Conservation (phyloP, 2,797 vertebrate genomes). For the Phoeniculus purpureus region DNA sequence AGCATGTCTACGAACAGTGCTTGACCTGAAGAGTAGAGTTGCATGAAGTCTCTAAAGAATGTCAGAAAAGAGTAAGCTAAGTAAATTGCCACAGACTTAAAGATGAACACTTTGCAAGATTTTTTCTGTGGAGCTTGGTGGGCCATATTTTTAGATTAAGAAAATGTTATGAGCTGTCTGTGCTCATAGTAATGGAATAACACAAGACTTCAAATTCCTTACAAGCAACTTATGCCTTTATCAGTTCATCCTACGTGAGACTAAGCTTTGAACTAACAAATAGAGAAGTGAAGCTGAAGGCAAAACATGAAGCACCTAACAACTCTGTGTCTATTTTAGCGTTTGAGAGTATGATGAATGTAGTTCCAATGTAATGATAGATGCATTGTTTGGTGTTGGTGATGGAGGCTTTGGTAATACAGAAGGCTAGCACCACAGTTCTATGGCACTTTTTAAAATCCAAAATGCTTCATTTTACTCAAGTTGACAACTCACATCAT, state of each 20-base stretch:
- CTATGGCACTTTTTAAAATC: neutral
- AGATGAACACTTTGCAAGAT: neutral
- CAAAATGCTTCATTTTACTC: neutral
- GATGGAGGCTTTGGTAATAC: neutral
- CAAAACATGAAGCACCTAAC: neutral
- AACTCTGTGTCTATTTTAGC: neutral
- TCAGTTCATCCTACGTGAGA: neutral
- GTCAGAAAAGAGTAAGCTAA: neutral
- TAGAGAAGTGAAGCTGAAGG: neutral
- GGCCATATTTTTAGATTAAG: neutral
- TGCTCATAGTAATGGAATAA: neutral
- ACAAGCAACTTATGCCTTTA: neutral
- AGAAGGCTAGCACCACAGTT: neutral
- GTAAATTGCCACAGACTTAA: neutral
- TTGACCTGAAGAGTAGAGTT: neutral
- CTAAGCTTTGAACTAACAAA: neutral
- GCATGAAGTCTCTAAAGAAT: neutral
- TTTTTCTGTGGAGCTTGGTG: neutral
- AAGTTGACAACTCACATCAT: neutral
- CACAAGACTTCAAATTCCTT: neutral
- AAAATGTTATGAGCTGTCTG: neutral
- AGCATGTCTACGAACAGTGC: neutral
- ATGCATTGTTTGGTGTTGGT: neutral
- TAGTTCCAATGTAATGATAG: neutral
- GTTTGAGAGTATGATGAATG: neutral